Evolutionary conservation across 2,797 vertebrate genomes (phyloP), one percentile per base, ranked within the genome.

Genomic region (Poecilia velifera): DNA sequence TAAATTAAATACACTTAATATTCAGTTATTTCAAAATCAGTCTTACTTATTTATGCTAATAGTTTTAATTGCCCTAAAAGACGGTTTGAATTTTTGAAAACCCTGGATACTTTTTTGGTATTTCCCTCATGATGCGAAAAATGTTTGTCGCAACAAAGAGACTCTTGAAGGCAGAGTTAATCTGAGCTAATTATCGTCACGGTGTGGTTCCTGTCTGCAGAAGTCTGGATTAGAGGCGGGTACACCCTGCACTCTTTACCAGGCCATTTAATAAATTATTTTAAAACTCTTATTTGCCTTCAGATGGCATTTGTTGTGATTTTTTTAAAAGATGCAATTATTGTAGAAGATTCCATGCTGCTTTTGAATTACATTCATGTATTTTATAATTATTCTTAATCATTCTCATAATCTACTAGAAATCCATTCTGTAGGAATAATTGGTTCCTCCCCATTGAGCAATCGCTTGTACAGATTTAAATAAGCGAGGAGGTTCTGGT

Each of bases 1-100:
- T 84, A 39, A 74, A 73, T 79, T 22, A 51, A 81, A 87, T 83
- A 78, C 18, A 83, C 79, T 64, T 78, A 45, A 57, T 83, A 77
- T 87, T 85, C 77, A 74, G 81, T 55, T 43, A 7, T 75, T 49
- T 81, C 78, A 55, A 75, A 51, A 82, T 80, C 46, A 59, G 66
- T 64, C 70, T 77, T 83, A 76, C 62, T 13, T 49, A 36, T 84
- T 72, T 73, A 28, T 82, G 68, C 28, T 74, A 62, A 78, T 77
- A 64, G 14, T 43, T 76, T 51, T 34, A 25, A 81, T 76, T 73
- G 22, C 36, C 82, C 73, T 36, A 12, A 53, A 66, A 77, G 55
- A 41, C 31, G 43, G n/a, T 22, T 72, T 36, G 66, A 53, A 12
- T 2, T 47, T 81, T 22, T 78, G 72, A 79, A 9, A 22, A 36